Percentiles rank a stretch among this genome's conserved stretches.
Evolutionary conservation across 2,797 vertebrate genomes (phyloP).

Genomic region (Diglossa cyanea): DNA sequence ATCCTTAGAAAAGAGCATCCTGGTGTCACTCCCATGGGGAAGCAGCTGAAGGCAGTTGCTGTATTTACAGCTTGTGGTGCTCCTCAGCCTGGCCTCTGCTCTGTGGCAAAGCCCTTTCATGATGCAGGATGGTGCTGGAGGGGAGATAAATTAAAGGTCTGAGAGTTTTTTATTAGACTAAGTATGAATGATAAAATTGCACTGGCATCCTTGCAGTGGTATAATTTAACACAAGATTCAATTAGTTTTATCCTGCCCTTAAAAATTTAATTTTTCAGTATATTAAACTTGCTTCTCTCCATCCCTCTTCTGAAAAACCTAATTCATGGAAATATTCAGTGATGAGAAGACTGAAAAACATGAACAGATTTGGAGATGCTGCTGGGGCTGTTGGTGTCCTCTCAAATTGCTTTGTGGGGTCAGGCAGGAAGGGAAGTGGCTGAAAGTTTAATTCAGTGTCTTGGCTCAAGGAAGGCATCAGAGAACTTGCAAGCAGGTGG

Average conservation of each 20-base stretch:
- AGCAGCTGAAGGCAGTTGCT: background rate
- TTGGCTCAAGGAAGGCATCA: background rate
- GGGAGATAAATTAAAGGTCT: slow-evolving; percentile 2
- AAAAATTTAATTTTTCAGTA: slow-evolving; percentile 40
- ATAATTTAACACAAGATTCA: background rate
- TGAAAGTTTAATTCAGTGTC: background rate
- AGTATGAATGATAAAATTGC: slow-evolving; percentile 13
- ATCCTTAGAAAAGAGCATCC: background rate
- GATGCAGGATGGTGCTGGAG: background rate
- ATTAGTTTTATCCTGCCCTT: slow-evolving; percentile 1
- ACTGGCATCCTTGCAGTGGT: background rate
- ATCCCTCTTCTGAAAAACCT: background rate
- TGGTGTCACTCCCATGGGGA: background rate
- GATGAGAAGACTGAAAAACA: background rate
- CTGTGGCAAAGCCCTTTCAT: background rate
- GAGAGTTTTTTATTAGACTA: slow-evolving; percentile 19
- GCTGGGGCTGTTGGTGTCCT: background rate
- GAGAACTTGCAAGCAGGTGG: background rate
- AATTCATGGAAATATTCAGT: background rate
- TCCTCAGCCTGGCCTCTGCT: background rate
- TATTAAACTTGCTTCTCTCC: background rate
- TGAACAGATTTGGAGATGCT: background rate
- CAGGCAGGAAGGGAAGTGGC: background rate
- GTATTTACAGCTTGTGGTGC: background rate
- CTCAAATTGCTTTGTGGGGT: background rate